A percentile compares a stretch with the other conserved stretches of the same genome.
These are phyloP conservation scores for Nannoperca obscura DNA, from an alignment of 2,797 vertebrate genomes.

Conservation along the genomic window DNA sequence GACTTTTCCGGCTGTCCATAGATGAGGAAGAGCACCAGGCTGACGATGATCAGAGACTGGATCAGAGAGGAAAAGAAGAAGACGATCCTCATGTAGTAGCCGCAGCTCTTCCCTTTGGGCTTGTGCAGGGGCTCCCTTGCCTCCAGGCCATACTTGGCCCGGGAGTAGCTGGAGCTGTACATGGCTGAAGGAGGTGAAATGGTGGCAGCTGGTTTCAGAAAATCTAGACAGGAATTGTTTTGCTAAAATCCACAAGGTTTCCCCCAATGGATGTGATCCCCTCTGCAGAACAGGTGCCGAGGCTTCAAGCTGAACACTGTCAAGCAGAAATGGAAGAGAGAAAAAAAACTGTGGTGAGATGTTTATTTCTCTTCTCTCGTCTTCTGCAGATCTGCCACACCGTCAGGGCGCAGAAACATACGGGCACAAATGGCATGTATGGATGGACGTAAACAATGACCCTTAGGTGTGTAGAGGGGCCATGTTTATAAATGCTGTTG, in stretches of 20 bases:
- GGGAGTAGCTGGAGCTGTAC: constrained; percentile 85
- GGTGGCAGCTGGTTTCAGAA: constrained; percentile 40
- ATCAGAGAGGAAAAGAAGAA: constrained; percentile 96
- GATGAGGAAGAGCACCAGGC: constrained; percentile 95
- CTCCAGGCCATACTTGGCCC: constrained; percentile 81
- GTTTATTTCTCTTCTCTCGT: constrained; percentile 2
- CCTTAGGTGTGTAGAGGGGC: constrained; percentile 58
- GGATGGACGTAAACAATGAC: constrained; percentile 74
- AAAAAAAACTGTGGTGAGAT: background rate
- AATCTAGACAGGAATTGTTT: constrained; percentile 26
- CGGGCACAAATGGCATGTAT: constrained; percentile 39
- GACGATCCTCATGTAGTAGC: constrained; percentile 91
- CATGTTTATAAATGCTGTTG: constrained; percentile 83
- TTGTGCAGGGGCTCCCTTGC: constrained; percentile 73
- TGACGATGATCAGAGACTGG: constrained; percentile 95
- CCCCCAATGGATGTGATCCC: background rate
- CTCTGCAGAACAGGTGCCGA: constrained; percentile 15
- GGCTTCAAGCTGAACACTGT: background rate
- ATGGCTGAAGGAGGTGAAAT: constrained; percentile 74
- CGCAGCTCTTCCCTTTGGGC: constrained; percentile 84
- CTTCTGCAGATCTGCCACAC: background rate
- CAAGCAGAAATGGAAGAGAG: background rate
- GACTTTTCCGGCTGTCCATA: constrained; percentile 90
- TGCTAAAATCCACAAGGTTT: constrained; percentile 24
- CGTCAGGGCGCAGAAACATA: background rate